phyloP scores from a whole-genome alignment of 2,797 vertebrate species.

The Eutrigla gurnardus region DNA sequence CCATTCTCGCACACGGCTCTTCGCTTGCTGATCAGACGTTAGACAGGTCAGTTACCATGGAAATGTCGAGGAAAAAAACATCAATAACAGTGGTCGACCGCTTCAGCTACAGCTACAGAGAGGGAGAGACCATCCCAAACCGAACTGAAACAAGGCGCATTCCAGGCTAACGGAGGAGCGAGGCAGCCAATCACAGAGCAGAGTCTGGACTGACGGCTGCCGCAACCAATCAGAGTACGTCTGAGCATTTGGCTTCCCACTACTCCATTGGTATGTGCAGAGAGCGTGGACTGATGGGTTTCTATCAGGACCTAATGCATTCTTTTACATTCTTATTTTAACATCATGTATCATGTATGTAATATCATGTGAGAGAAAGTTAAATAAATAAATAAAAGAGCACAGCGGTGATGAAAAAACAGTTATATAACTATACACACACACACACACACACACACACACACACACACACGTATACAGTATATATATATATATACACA shows the following conservation, averaged over 20 bases:
- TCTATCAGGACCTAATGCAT: background rate
- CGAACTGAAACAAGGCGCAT: slow-evolving; percentile 35
- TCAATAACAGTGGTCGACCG: slow-evolving; percentile 48
- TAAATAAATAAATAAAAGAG: background rate
- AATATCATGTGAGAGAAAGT: background rate
- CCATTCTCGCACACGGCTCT: slow-evolving; percentile 71
- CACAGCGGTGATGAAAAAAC: background rate
- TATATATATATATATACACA: background rate
- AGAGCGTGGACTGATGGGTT: background rate
- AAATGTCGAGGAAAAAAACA: slow-evolving; percentile 67
- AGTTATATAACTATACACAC: no score
- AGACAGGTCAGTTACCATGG: slow-evolving; percentile 76
- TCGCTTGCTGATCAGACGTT: slow-evolving; percentile 50
- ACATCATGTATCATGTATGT: background rate
- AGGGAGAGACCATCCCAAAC: slow-evolving; percentile 42
- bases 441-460: no score
- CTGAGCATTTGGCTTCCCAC: background rate
- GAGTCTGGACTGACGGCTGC: slow-evolving; percentile 29
- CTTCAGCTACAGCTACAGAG: background rate
- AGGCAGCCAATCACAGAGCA: slow-evolving; percentile 61
- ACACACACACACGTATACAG: no score
- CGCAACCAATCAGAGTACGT: slow-evolving; percentile 48
- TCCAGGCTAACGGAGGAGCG: slow-evolving; percentile 38
- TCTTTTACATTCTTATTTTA: background rate
- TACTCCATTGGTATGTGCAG: slow-evolving; percentile 62